Conservation (phyloP, 2,113 vertebrate species). For the Dasyornis broadbenti region DNA sequence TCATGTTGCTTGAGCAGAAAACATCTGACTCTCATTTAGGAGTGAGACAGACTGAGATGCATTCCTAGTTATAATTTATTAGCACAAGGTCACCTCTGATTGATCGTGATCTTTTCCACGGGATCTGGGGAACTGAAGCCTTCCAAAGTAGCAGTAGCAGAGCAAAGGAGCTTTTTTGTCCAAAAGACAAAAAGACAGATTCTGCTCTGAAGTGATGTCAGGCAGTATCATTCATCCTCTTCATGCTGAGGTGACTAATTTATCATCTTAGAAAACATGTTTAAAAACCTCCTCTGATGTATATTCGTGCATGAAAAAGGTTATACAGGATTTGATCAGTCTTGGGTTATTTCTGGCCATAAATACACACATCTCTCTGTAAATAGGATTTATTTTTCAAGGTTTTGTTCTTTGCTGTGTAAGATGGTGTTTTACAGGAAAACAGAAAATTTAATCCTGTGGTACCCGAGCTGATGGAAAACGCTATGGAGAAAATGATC, state of each 20-base stretch:
- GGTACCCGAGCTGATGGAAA: not conserved
- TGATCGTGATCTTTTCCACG: not conserved
- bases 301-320: not conserved
- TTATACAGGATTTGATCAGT: not conserved
- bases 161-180: not conserved
- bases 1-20: not conserved
- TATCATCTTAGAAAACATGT: not conserved
- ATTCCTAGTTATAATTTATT: not conserved
- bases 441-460: not conserved
- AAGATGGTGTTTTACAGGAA: not conserved
- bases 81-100: not conserved
- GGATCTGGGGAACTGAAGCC: not conserved
- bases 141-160: not conserved
- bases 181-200: not conserved
- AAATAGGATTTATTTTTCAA: not conserved
- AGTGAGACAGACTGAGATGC: not conserved
- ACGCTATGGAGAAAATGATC: not conserved
- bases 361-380: not conserved
- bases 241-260: not conserved
- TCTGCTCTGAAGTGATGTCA: not conserved
- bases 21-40: not conserved
- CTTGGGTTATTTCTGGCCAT: not conserved
- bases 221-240: not conserved
- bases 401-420: not conserved
- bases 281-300: not conserved